Evolutionary conservation across 2,797 vertebrate genomes (phyloP), one percentile per base, ranked within the genome.

Genomic region (Anguilla anguilla): DNA sequence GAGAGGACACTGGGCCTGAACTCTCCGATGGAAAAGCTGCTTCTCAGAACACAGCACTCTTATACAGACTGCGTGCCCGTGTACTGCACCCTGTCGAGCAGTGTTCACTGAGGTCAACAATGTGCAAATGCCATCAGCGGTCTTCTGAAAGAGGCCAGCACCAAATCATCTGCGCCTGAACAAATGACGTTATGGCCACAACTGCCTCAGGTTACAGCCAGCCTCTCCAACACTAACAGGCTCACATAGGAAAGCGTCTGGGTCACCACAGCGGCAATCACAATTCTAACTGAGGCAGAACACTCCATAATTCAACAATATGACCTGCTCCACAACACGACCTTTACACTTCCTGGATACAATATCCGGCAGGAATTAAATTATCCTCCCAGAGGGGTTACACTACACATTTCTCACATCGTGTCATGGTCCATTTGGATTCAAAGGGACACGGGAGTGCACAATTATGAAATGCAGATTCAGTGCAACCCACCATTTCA

Each of bases 191-290:
- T 69, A 28, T 69, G 25, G 25, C n/a, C 64, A 69, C 17, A 77
- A 39, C 72, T 77, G 72, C 72, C 72, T 77, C 72, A 39, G 28
- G 72, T 77, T 77, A 35, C 35, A 51, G 43, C 22, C 9, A 1
- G 51, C 79, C 46, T 51, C 79, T 51, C 79, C 79, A 83, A 49
- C 46, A 49, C 13, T 11, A 49, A 83, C 43, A 83, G 17, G 22
- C 77, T 51, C 15, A 82, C 35, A 35, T 59, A 49, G 43, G n/a
- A 67, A 46, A 69, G n/a, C 57, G 25, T 67, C 74, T 61, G 86
- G 39, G 51, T 69, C 79, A 83, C 59, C 77, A 87, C 43, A 86
- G 64, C 10, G 53, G 43, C 39, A 72, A 86, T 39, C n/a, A 61
- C n/a, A 53, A 69, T 67, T 57, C 59, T 22, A 55, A 28, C 74